Evolutionary conservation across 2,888 invertebrate species (phyloP).

Genomic region (Pseudococcus longispinus): DNA sequence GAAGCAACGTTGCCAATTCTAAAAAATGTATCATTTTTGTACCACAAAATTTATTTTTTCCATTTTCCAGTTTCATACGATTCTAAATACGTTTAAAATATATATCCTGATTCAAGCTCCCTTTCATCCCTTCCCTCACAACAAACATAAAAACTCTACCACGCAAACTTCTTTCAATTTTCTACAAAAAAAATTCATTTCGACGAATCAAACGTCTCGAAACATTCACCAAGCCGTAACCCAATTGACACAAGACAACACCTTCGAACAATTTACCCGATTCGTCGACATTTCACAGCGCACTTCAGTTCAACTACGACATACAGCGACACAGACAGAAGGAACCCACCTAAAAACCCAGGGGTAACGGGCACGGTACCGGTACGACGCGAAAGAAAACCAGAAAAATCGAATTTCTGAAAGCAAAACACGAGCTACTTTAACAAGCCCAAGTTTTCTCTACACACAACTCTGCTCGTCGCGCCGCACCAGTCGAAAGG

Average conservation of each 20-base stretch:
- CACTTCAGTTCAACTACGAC: not conserved
- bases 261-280: not conserved
- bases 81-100: no score
- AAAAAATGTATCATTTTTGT: not conserved
- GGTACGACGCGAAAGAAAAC: not conserved
- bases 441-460: slow-evolving; percentile 26
- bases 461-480: not conserved
- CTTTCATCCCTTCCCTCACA: not conserved
- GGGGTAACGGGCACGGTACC: not conserved
- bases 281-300: not conserved
- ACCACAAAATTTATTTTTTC: no score
- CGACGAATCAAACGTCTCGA: not conserved
- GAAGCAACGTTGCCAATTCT: not conserved
- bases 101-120: not conserved
- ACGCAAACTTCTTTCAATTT: not conserved
- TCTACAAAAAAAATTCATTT: not conserved
- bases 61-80: no score
- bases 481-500: not conserved
- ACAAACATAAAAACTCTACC: not conserved
- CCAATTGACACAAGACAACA: not conserved
- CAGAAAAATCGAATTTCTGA: slow-evolving; percentile 36
- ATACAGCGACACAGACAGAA: not conserved
- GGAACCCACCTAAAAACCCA: not conserved
- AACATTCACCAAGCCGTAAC: not conserved
- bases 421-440: slow-evolving; percentile 30